These are phyloP conservation scores for Drosophila ustulata DNA, from an alignment of 2,888 invertebrate genomes.

Conservation along the genomic window DNA sequence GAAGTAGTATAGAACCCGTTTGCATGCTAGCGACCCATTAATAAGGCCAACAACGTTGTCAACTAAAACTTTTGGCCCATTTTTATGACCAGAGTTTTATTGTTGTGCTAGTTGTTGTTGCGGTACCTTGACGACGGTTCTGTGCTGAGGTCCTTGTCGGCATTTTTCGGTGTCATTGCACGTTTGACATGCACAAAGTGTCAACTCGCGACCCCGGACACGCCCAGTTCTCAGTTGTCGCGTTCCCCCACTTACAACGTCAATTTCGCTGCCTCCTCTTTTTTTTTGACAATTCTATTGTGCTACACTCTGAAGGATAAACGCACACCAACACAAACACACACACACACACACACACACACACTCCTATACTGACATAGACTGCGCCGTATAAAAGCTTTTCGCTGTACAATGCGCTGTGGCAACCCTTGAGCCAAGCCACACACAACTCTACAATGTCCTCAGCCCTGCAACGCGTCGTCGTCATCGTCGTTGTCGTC, in stretches of 20 bases:
- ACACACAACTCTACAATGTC: conserved; percentile 26
- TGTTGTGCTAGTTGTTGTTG: conserved; percentile 20
- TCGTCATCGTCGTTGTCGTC: background rate
- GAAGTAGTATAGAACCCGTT: conserved; percentile 42
- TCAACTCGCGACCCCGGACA: conserved; percentile 53
- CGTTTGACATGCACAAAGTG: conserved; percentile 71
- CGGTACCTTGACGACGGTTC: conserved; percentile 64
- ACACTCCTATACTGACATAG: background rate
- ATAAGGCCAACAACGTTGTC: conserved; percentile 51
- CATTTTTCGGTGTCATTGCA: conserved; percentile 63
- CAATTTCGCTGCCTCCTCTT: conserved; percentile 1
- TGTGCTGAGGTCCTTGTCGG: conserved; percentile 39
- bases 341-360: conserved; percentile 9
- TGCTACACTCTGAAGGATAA: conserved; percentile 28
- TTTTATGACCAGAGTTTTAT: conserved; percentile 48
- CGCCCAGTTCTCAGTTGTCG: conserved; percentile 39
- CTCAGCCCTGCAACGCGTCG: conserved; percentile 5
- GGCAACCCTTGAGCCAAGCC: conserved; percentile 43
- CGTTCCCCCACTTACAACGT: no score
- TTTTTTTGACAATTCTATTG: conserved; percentile 51
- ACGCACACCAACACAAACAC: conserved; percentile 14
- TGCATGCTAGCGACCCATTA: conserved; percentile 66
- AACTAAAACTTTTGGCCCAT: conserved; percentile 64
- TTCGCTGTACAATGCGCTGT: conserved; percentile 40
- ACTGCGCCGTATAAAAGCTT: conserved; percentile 38